Conservation (phyloP, 2,888 invertebrate genomes). For the Melanophora roralis region DNA sequence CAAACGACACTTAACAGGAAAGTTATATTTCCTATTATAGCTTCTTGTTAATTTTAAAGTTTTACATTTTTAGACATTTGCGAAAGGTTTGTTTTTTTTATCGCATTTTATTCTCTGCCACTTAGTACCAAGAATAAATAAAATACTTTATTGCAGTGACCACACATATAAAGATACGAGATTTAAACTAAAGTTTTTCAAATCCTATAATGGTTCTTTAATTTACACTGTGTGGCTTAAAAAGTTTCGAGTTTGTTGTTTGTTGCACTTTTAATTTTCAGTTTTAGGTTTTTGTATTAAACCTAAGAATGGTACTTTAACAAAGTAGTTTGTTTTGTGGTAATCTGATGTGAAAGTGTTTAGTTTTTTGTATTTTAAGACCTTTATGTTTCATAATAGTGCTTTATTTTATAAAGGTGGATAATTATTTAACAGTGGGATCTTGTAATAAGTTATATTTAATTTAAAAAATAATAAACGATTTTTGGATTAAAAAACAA, state of each 20-base stretch:
- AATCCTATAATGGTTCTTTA: constrained; percentile 19
- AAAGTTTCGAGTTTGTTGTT: constrained; percentile 6
- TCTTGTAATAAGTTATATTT: not conserved
- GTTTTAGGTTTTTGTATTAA: not conserved
- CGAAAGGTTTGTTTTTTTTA: constrained; percentile 51
- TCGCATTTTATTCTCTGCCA: constrained; percentile 41
- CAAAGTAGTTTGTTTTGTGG: constrained; percentile 1
- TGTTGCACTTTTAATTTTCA: not conserved
- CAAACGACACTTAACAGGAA: constrained; percentile 61
- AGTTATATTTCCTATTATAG: constrained; percentile 61
- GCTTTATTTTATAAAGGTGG: not conserved
- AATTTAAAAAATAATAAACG: too few relatives aligned
- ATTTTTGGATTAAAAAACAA: too few relatives aligned
- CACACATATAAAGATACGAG: not conserved
- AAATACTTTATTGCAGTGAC: not conserved
- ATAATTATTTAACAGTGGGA: not conserved
- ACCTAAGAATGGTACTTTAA: not conserved
- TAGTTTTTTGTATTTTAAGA: not conserved
- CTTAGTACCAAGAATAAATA: constrained; percentile 23
- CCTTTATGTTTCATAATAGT: not conserved
- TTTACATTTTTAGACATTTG: constrained; percentile 56
- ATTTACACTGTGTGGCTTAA: constrained; percentile 37
- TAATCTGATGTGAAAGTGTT: constrained; percentile 4
- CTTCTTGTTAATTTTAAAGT: constrained; percentile 57
- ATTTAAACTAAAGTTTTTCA: not conserved